Evolutionary conservation across 92 coral and sea anemone genomes (phyloP).

Genomic region (Umimayanthus kanabou): DNA sequence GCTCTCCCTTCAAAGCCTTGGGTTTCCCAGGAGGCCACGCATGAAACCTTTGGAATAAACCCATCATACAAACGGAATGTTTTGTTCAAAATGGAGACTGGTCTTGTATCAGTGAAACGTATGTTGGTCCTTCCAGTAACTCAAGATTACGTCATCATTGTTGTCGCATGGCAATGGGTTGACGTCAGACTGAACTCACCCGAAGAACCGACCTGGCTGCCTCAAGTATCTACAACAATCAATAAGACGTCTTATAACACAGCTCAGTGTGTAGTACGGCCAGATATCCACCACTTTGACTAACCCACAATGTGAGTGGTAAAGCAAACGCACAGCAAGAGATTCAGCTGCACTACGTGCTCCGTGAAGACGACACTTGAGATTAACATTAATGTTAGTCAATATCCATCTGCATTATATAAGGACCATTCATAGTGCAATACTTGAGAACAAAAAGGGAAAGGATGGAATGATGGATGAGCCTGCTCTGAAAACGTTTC

Average conservation of each 20-base stretch:
- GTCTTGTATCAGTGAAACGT: background rate
- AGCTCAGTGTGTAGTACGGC: background rate
- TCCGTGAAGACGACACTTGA: background rate
- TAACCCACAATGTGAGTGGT: background rate
- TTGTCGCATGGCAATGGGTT: background rate
- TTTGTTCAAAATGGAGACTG: background rate
- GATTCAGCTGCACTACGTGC: background rate
- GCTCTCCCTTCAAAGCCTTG: too few relatives aligned
- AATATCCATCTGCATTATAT: too few relatives aligned
- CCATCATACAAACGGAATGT: background rate
- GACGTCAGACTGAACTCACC: constrained; percentile 22
- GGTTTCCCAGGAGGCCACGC: too few relatives aligned
- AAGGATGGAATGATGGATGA: background rate
- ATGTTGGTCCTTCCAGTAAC: too few relatives aligned
- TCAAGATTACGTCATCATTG: background rate
- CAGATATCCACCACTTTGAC: background rate
- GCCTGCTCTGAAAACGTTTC: too few relatives aligned
- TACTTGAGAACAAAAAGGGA: background rate
- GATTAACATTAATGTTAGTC: background rate
- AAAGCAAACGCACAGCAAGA: background rate
- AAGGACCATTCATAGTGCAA: background rate
- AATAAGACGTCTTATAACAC: background rate
- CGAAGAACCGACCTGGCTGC: constrained; percentile 19
- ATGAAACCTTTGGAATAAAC: too few relatives aligned
- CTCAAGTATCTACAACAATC: constrained; percentile 33